Evolutionary conservation across 2,113 vertebrate species (phyloP), one percentile per base, ranked within the genome.

Genomic region (Carettochelys insculpta): DNA sequence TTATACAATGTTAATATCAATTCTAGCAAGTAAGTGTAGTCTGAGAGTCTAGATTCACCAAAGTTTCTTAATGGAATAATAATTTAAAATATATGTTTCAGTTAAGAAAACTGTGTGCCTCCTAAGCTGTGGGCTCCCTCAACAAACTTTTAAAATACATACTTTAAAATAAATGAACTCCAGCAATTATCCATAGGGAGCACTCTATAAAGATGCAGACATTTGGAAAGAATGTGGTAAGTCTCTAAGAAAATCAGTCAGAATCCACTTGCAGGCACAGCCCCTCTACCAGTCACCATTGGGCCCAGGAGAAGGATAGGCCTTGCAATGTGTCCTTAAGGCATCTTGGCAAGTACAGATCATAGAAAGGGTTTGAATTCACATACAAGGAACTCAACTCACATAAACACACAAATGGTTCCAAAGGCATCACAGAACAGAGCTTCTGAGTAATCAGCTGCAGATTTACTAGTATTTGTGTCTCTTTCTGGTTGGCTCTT

Each of bases 191-290:
- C 0, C 31, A 41, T 51, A 73, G 65, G 45, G 5, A 2, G 0
- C 14, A 19, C 2, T 43, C 7, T 50, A 16, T 50, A 88, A 90
- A 82, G 6, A 2, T 56, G 68, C 5, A 11, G 6, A 41, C 71
- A 29, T 14, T 29, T 11, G 1, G 45, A 9, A 53, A 83, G 58
- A 20, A 4, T n/a, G 0, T 38, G 43, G 3, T 7, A 5, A 94
- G 25, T 4, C 1, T 85, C 13, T 4, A 2, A 83, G 54, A n/a
- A 79, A 80, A 20, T 1, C 27, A 6, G 34, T 2, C 0, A 27
- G 8, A 56, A 31, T 38, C 13, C 51, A 77, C 13, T 14, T 75
- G 20, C 50, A 71, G 19, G 24, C n/a, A 38, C n/a, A 68, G 61
- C 61, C 61, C 34, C 34, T 65, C 58, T 65, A 16, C 8, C 61